Conservation (phyloP, 2,797 vertebrate species). For the Poeciliopsis presidionis region DNA sequence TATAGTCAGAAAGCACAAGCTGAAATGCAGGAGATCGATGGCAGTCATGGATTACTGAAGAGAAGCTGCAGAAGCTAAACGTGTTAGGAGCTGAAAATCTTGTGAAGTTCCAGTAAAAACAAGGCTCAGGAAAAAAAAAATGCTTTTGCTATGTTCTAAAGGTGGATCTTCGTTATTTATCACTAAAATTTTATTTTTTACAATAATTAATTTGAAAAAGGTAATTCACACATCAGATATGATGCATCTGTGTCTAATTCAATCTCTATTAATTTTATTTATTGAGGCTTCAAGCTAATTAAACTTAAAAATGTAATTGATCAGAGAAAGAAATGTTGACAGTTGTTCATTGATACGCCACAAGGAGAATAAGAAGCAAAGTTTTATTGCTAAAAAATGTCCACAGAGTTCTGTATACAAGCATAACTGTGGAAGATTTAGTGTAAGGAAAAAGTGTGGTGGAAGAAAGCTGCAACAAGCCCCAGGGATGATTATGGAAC, state of each 20-base stretch:
- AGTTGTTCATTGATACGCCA: neutral
- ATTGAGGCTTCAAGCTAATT: neutral
- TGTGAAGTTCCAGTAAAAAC: constrained; percentile 20
- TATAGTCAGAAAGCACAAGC: constrained; percentile 53
- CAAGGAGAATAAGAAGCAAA: neutral
- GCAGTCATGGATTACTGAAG: constrained; percentile 56
- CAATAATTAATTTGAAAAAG: neutral
- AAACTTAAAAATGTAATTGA: neutral
- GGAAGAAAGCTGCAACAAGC: neutral
- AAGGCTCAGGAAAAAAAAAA: neutral
- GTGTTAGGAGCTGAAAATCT: constrained; percentile 13
- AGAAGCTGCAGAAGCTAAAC: constrained; percentile 24
- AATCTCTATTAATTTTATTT: neutral
- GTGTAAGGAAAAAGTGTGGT: neutral
- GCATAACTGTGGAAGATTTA: neutral
- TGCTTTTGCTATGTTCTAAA: neutral
- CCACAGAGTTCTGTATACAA: neutral
- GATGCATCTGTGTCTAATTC: neutral
- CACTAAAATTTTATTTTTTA: neutral
- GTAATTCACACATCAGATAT: neutral
- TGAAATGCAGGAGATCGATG: constrained; percentile 55
- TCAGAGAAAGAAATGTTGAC: neutral
- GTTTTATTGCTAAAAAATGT: neutral
- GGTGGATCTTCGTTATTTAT: neutral
- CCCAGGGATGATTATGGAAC: neutral